Evolutionary conservation across 2,113 vertebrate genomes (phyloP).

Genomic region (Suncus etruscus): DNA sequence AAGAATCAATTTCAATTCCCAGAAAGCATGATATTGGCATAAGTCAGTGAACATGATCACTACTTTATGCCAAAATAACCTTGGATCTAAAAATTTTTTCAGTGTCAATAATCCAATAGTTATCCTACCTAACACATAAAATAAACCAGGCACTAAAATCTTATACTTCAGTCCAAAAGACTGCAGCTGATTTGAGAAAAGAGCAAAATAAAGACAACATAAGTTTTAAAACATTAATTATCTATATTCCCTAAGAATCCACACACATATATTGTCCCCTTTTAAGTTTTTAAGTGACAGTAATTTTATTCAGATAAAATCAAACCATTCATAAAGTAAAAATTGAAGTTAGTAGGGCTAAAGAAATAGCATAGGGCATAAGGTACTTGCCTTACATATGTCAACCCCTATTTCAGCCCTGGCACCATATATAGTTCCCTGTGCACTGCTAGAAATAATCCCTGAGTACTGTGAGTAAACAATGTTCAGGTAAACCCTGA

Average conservation of each 20-base stretch:
- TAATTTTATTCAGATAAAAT: slow-evolving; percentile 37
- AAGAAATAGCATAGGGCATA: too few species aligned
- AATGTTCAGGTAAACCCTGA: too few species aligned
- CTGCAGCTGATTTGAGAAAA: slow-evolving; percentile 35
- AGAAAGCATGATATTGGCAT: slow-evolving; percentile 34
- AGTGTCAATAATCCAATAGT: slow-evolving; percentile 22
- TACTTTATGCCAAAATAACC: slow-evolving; percentile 64
- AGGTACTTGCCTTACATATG: too few species aligned
- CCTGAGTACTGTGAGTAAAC: too few species aligned
- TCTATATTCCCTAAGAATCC: background rate
- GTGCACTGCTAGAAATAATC: too few species aligned
- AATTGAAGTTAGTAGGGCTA: too few species aligned
- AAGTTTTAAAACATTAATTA: background rate
- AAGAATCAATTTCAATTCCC: slow-evolving; percentile 78
- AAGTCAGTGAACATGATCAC: slow-evolving; percentile 44
- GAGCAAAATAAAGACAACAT: background rate
- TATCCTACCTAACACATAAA: slow-evolving; percentile 9
- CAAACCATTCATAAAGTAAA: background rate
- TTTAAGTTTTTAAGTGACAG: slow-evolving; percentile 3
- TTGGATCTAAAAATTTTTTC: slow-evolving; percentile 43
- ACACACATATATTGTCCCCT: background rate
- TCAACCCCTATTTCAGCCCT: too few species aligned
- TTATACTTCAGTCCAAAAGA: background rate
- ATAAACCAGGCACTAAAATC: slow-evolving; percentile 15
- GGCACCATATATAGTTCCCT: too few species aligned